Evolutionary conservation across 2,113 vertebrate genomes (phyloP).

Genomic region (Sinosuthora webbiana): DNA sequence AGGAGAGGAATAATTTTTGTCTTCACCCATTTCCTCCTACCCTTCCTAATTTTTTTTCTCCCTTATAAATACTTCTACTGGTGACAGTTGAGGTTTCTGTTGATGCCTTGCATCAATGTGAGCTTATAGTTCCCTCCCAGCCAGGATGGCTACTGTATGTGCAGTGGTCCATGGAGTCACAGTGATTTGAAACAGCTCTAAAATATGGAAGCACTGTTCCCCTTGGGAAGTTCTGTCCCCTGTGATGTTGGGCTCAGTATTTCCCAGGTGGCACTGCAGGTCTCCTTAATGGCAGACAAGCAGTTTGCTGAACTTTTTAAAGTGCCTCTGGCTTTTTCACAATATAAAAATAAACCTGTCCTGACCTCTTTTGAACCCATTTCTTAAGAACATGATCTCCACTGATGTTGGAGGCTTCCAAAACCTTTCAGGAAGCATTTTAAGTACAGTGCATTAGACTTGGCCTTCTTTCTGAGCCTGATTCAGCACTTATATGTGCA

Average conservation of each 20-base stretch:
- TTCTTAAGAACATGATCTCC: background rate
- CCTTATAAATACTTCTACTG: background rate
- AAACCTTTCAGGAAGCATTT: background rate
- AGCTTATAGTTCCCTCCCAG: background rate
- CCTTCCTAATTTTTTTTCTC: background rate
- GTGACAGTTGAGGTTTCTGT: background rate
- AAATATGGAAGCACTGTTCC: background rate
- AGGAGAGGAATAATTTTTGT: background rate
- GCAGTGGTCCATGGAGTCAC: background rate
- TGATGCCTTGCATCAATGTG: background rate
- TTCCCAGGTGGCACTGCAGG: background rate
- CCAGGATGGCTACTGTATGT: background rate
- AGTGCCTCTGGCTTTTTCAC: background rate
- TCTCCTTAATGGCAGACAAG: background rate
- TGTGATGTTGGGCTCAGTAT: background rate
- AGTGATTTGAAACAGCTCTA: background rate
- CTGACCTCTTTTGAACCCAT: background rate
- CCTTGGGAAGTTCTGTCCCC: background rate
- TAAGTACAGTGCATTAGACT: background rate
- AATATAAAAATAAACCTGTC: background rate
- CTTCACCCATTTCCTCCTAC: background rate
- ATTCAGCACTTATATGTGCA: background rate
- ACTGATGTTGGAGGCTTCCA: background rate
- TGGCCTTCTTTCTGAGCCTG: background rate
- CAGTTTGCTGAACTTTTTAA: background rate